Conservation (phyloP, 2,113 vertebrate species). For the Labeo catla region DNA sequence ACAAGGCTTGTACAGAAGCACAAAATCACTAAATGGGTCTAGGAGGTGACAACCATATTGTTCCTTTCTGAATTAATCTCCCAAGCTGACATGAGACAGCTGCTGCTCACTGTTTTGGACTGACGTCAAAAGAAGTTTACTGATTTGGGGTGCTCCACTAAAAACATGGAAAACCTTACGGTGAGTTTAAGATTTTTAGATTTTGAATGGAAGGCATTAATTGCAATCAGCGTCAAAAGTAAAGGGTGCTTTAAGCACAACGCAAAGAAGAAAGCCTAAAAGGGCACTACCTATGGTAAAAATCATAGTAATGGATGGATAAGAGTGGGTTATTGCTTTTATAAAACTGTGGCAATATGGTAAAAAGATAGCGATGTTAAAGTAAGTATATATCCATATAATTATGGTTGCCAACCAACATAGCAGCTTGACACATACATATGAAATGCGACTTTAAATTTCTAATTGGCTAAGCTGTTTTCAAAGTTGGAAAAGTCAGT, state of each 20-base stretch:
- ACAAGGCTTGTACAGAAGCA: conserved; percentile 17
- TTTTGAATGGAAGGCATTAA: not conserved
- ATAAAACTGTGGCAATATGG: not conserved
- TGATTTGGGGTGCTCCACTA: not conserved
- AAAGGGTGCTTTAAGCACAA: not conserved
- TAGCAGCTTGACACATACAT: not conserved
- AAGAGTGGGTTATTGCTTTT: not conserved
- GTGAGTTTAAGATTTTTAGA: not conserved
- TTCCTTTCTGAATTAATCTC: conserved; percentile 2
- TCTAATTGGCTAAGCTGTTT: no score
- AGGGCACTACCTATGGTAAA: not conserved
- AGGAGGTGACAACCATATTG: not conserved
- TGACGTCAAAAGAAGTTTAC: not conserved
- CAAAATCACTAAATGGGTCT: conserved; percentile 24
- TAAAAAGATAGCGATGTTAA: not conserved
- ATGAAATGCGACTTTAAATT: not conserved
- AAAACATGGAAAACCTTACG: conserved; percentile 39
- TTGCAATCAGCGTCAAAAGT: not conserved
- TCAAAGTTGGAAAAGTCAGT: not conserved
- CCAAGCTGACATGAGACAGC: not conserved
- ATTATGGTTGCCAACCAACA: not conserved
- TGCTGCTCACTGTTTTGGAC: not conserved
- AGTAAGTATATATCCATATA: not conserved
- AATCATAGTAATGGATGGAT: not conserved
- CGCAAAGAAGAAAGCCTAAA: not conserved